Conservation (phyloP, 2,113 vertebrate species). For the Pedetes capensis region DNA sequence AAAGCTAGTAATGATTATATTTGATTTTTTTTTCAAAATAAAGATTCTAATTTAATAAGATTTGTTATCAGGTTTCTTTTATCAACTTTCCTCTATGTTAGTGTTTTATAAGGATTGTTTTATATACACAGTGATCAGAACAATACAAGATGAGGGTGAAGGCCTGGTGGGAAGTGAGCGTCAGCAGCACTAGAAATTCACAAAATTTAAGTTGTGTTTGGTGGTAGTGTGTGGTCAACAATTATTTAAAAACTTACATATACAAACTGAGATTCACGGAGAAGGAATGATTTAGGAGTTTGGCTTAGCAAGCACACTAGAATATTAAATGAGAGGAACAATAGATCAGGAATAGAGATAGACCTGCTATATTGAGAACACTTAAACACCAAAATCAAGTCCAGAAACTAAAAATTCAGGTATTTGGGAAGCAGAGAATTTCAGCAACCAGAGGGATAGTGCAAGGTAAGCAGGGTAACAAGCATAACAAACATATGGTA, state of each 20-base stretch:
- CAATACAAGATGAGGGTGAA: neutral
- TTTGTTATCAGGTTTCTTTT: neutral
- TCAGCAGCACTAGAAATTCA: neutral
- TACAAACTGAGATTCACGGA: neutral
- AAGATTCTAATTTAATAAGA: neutral
- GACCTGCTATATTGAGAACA: neutral
- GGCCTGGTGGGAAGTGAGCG: neutral
- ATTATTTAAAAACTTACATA: neutral
- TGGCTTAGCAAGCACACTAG: neutral
- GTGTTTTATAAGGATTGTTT: neutral
- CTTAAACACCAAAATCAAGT: neutral
- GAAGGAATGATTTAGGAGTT: neutral
- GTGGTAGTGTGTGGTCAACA: neutral
- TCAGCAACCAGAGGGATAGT: neutral
- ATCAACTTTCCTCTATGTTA: neutral
- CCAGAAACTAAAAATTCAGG: neutral
- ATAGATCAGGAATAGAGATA: neutral
- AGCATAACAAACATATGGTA: neutral
- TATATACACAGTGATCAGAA: neutral
- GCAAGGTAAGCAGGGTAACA: neutral
- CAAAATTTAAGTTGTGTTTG: neutral
- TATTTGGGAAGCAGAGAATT: neutral
- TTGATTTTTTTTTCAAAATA: neutral
- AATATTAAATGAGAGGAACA: neutral
- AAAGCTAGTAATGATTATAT: neutral